phyloP scores from a whole-genome alignment of 2,888 invertebrate genomes.

The Cyclophora albipunctata region DNA sequence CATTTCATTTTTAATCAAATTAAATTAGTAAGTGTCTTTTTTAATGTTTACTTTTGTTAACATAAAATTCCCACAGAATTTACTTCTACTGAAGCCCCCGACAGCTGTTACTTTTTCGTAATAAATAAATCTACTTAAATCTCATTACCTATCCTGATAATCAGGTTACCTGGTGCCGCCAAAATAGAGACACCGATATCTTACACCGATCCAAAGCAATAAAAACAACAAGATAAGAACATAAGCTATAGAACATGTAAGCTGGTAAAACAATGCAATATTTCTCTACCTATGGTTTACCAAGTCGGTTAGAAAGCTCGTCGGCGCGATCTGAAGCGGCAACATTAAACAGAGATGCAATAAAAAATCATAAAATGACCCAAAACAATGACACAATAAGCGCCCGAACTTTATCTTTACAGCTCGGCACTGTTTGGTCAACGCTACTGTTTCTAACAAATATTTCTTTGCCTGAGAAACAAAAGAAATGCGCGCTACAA shows the following conservation, averaged over 20 bases:
- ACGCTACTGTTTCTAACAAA: conserved; percentile 47
- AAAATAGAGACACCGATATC: too few species aligned
- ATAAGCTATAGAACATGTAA: too few species aligned
- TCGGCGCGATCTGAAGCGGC: conserved; percentile 39
- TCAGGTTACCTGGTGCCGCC: too few species aligned
- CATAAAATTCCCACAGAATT: too few species aligned
- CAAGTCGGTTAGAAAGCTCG: conserved; percentile 44
- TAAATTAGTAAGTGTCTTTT: too few species aligned
- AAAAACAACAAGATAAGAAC: background rate
- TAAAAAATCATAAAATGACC: conserved; percentile 58
- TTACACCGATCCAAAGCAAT: too few species aligned
- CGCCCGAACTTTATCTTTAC: conserved; percentile 15
- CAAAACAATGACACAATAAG: conserved; percentile 38
- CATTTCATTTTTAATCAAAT: too few species aligned
- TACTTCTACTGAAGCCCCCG: too few species aligned
- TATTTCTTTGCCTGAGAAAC: conserved; percentile 11
- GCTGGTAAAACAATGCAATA: conserved; percentile 12
- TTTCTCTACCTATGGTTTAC: conserved; percentile 23
- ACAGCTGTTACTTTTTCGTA: too few species aligned
- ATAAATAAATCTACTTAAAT: too few species aligned
- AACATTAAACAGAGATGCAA: conserved; percentile 40
- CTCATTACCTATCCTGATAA: too few species aligned
- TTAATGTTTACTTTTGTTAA: too few species aligned
- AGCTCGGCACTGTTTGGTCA: conserved; percentile 25
- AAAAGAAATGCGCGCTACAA: conserved; percentile 19